A percentile compares a stretch with the other conserved stretches of the same genome.
Conservation (phyloP, 2,888 invertebrate species). For the Ophion ellenae region DNA sequence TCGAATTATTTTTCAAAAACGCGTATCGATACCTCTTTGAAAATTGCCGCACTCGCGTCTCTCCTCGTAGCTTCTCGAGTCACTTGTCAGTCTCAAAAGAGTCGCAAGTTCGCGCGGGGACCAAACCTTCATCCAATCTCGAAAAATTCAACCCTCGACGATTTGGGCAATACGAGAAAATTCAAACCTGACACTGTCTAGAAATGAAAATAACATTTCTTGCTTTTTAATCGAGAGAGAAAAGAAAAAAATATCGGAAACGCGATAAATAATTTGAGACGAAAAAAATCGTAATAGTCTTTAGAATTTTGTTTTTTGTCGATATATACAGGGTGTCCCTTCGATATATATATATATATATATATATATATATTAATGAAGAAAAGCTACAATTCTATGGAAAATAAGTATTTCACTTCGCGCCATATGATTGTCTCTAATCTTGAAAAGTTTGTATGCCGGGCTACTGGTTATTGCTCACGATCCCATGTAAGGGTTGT, state of each 20-base stretch:
- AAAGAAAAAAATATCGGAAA: not conserved
- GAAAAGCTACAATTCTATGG: not conserved
- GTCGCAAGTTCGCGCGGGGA: not conserved
- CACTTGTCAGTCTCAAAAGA: not conserved
- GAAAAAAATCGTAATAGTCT: not conserved
- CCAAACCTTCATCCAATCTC: not conserved
- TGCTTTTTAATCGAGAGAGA: not conserved
- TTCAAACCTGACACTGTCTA: not conserved
- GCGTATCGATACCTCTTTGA: not conserved
- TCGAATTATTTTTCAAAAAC: not conserved
- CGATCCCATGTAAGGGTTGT: too few relatives aligned
- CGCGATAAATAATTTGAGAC: not conserved
- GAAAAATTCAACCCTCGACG: not conserved
- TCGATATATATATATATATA: too few relatives aligned
- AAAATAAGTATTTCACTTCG: not conserved
- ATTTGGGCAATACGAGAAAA: not conserved
- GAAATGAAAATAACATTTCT: not conserved
- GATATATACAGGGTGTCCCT: too few relatives aligned
- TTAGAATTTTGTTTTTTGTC: not conserved
- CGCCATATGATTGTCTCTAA: conserved; percentile 12
- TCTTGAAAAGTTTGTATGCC: not conserved
- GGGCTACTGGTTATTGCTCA: too few relatives aligned
- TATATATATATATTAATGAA: too few relatives aligned
- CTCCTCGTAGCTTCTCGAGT: not conserved
- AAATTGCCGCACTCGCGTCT: not conserved